Percentiles rank a stretch among this genome's conserved stretches.
These are phyloP conservation scores for Natrix natrix DNA, from an alignment of 2,797 vertebrate genomes.

Conservation along the genomic window DNA sequence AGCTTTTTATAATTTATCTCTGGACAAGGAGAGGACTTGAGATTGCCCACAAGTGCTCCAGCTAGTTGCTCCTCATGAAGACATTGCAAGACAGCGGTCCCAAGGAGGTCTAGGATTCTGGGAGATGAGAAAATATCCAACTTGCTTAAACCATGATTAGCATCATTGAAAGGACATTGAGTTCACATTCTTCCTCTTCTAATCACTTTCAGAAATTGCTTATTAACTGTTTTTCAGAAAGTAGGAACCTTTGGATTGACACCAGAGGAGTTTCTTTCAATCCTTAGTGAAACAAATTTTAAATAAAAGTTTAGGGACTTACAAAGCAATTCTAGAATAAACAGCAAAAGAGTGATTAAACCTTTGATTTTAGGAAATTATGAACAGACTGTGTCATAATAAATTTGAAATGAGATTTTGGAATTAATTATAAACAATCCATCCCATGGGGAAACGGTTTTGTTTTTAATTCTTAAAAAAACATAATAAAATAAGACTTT, in stretches of 20 bases:
- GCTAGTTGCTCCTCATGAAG: neutral
- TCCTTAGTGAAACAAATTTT: neutral
- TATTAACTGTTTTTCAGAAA: neutral
- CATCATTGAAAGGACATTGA: neutral
- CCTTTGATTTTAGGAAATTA: neutral
- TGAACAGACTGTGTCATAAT: neutral
- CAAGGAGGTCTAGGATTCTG: neutral
- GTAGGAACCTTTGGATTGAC: neutral
- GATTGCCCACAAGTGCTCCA: neutral
- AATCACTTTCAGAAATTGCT: neutral
- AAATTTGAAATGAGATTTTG: neutral
- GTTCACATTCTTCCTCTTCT: neutral
- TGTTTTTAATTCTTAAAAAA: neutral
- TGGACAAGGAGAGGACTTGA: neutral
- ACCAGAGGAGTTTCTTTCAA: neutral
- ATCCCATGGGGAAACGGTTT: neutral
- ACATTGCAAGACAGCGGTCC: neutral
- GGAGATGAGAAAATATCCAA: neutral
- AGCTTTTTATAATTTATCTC: neutral
- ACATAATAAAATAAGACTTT: neutral
- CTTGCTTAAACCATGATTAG: neutral
- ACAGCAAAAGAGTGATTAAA: neutral
- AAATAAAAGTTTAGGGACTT: neutral
- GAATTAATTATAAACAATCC: neutral
- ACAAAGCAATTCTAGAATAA: neutral